A percentile compares a stretch with the other conserved stretches of the same genome.
phyloP scores from a whole-genome alignment of 2,797 vertebrate species.

The Pipistrellus pipistrellus region DNA sequence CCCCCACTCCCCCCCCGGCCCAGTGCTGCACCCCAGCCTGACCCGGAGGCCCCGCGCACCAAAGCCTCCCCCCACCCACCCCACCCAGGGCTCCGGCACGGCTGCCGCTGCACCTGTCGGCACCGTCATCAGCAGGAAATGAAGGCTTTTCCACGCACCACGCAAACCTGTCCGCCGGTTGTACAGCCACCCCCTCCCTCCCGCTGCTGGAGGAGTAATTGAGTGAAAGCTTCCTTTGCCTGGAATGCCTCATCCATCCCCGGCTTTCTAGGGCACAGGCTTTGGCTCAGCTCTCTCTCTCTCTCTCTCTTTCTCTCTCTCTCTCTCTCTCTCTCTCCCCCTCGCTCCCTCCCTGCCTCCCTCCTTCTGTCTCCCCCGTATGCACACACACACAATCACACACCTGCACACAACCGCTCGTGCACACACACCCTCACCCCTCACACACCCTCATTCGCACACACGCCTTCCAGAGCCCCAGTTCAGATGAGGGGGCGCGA shows the following conservation, averaged over 20 bases:
- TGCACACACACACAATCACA: background rate
- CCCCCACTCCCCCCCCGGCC: background rate
- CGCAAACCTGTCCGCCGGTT: constrained; percentile 84
- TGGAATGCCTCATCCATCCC: constrained; percentile 83
- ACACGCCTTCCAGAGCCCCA: background rate
- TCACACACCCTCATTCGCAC: background rate
- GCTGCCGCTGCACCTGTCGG: constrained; percentile 39
- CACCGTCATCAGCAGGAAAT: constrained; percentile 68
- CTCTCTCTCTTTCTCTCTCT: background rate
- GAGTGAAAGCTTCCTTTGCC: constrained; percentile 84
- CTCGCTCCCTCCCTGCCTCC: background rate
- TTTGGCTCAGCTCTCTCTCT: background rate
- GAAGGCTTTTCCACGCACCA: constrained; percentile 82
- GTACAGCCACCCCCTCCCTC: constrained; percentile 70
- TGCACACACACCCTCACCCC: background rate
- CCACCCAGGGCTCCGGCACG: background rate
- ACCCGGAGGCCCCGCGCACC: fast-evolving
- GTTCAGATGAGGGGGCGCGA: background rate
- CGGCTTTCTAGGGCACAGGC: constrained; percentile 17
- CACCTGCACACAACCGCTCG: background rate
- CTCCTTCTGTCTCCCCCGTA: background rate
- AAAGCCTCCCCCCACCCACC: background rate
- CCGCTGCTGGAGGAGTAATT: constrained; percentile 80
- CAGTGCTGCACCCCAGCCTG: background rate
- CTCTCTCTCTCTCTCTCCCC: background rate